phyloP scores from a whole-genome alignment of 2,797 vertebrate genomes.

The Chiroxiphia lanceolata region DNA sequence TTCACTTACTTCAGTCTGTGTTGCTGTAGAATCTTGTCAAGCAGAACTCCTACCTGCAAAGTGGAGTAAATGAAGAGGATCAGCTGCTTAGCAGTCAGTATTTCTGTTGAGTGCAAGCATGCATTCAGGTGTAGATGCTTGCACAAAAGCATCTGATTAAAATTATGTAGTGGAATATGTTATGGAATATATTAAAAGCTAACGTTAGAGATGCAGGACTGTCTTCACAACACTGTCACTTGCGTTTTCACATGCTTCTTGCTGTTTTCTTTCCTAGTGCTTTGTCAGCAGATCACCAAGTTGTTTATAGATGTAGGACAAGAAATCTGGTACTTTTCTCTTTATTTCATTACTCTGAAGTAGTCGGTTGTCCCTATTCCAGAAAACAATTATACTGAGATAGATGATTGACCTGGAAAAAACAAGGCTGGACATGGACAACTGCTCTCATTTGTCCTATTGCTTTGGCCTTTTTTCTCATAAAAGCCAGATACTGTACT shows the following conservation, averaged over 20 bases:
- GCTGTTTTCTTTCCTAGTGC: neutral
- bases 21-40: neutral
- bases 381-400: neutral
- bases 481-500: neutral
- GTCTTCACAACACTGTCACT: neutral
- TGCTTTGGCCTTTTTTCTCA: neutral
- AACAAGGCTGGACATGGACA: neutral
- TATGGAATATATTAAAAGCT: neutral
- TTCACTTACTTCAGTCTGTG: neutral
- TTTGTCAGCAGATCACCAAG: constrained; percentile 27
- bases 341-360: constrained; percentile 25
- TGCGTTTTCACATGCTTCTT: neutral
- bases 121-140: neutral
- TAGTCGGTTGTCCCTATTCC: neutral
- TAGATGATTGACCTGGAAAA: constrained; percentile 2
- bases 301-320: constrained; percentile 19
- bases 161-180: neutral
- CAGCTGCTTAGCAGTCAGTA: neutral
- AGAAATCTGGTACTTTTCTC: neutral
- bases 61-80: neutral
- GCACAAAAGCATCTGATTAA: neutral
- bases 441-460: neutral
- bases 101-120: neutral
- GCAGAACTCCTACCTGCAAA: neutral
- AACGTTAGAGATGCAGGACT: neutral